Evolutionary conservation across 2,113 vertebrate species (phyloP).

Genomic region (Choloepus hoffmanni): DNA sequence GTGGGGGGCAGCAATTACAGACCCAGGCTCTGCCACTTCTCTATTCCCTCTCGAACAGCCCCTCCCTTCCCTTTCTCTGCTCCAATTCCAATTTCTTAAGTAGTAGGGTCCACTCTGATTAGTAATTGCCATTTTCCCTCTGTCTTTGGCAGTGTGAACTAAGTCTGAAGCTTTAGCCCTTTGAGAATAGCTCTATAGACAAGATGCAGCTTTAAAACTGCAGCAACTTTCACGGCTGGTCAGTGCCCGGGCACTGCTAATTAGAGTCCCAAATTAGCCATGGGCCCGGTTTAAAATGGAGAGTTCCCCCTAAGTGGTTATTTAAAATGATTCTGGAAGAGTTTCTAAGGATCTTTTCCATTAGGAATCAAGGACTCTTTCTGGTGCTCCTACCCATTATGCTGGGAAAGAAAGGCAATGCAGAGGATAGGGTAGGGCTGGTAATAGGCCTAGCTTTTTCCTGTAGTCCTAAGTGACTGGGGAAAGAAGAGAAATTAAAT

Average conservation of each 20-base stretch:
- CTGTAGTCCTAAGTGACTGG: neutral
- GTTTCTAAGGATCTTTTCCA: conserved; percentile 49
- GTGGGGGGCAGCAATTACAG: neutral
- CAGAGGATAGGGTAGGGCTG: neutral
- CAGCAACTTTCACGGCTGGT: neutral
- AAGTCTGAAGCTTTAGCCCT: conserved; percentile 17
- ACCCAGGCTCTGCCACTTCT: neutral
- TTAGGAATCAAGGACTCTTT: conserved; percentile 29
- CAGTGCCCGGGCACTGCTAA: conserved; percentile 45
- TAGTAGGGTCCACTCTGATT: neutral
- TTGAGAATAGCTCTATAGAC: neutral
- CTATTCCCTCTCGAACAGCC: neutral
- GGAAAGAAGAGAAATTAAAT: neutral
- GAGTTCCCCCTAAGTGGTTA: neutral
- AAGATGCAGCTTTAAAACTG: conserved; percentile 31
- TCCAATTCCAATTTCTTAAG: conserved; percentile 30
- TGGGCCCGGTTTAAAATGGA: conserved; percentile 30
- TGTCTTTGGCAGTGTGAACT: neutral
- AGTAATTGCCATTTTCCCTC: neutral
- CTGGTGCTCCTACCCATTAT: neutral
- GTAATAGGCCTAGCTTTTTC: neutral
- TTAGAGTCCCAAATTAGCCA: conserved; percentile 56
- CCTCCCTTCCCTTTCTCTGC: neutral
- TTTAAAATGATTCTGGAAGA: conserved; percentile 22
- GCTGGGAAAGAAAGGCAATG: neutral